Conservation (phyloP, 2,888 invertebrate genomes). For the Bombylius major region DNA sequence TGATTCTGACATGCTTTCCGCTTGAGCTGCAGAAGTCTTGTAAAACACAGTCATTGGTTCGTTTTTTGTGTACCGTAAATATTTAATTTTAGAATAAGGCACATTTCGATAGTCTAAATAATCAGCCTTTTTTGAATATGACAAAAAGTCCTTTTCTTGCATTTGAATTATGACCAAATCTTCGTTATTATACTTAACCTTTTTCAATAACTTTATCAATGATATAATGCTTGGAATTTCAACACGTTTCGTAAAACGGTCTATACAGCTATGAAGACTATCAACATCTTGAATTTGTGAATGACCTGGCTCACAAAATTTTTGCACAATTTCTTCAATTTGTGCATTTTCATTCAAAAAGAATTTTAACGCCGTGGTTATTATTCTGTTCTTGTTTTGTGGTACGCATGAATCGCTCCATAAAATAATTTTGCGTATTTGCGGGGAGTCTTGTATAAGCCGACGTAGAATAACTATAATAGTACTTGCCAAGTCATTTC, state of each 20-base stretch:
- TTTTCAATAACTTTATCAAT: too few species aligned
- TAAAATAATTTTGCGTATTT: not conserved
- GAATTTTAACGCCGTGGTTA: not conserved
- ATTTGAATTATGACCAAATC: too few species aligned
- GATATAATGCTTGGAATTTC: too few species aligned
- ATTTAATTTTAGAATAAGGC: not conserved
- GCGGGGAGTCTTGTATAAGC: not conserved
- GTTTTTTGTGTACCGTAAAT: not conserved
- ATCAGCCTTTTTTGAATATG: not conserved
- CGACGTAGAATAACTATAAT: not conserved
- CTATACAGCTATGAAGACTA: too few species aligned
- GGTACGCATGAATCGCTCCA: not conserved
- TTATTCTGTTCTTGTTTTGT: not conserved
- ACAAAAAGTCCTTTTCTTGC: too few species aligned
- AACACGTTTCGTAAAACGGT: too few species aligned
- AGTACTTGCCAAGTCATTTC: not conserved
- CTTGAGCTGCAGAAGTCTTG: not conserved
- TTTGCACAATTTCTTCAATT: not conserved
- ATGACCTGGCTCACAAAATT: not conserved
- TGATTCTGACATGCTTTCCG: not conserved
- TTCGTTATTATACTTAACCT: too few species aligned
- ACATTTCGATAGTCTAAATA: not conserved
- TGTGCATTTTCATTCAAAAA: not conserved
- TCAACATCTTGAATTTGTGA: not conserved
- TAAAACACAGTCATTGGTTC: not conserved